A percentile compares a stretch with the other conserved stretches of the same genome.
Conservation (phyloP, 2,797 vertebrate genomes). For the Miichthys miiuy region DNA sequence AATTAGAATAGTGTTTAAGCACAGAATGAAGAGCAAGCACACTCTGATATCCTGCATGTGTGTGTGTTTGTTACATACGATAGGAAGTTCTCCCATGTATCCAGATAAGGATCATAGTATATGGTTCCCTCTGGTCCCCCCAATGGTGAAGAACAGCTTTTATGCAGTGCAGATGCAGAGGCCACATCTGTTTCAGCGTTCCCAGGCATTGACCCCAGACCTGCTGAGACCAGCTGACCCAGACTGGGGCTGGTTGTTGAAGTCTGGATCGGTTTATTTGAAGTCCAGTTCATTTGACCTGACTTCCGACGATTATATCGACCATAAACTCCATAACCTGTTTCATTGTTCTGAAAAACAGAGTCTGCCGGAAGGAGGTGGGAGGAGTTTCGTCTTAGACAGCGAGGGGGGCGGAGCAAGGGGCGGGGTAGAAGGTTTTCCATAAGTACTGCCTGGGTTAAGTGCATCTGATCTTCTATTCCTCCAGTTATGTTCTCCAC, state of each 20-base stretch:
- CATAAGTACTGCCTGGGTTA: not conserved
- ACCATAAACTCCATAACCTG: constrained; percentile 78
- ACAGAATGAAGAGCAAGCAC: not conserved
- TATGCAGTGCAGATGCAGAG: constrained; percentile 41
- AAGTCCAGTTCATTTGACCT: constrained; percentile 64
- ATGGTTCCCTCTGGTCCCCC: constrained; percentile 49
- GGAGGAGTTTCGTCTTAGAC: constrained; percentile 86
- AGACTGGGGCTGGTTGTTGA: constrained; percentile 44
- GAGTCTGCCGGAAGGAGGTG: constrained; percentile 81
- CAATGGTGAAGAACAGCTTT: constrained; percentile 63
- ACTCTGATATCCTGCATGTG: not conserved
- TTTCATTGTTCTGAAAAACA: constrained; percentile 13
- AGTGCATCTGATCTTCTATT: constrained; percentile 15
- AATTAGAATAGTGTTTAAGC: no score
- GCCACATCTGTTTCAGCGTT: not conserved
- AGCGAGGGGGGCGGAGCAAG: constrained; percentile 81
- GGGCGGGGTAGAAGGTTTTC: constrained; percentile 61
- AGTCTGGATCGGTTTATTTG: constrained; percentile 22
- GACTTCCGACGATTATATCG: constrained; percentile 77
- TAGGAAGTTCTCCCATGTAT: constrained; percentile 88
- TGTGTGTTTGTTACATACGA: constrained; percentile 86
- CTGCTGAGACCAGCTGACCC: constrained; percentile 17
- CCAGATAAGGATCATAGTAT: constrained; percentile 75
- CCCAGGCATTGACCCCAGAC: constrained; percentile 18
- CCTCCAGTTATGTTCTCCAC: not conserved